A percentile compares a stretch with the other conserved stretches of the same genome.
These are phyloP conservation scores for Epiblema foenella DNA, from an alignment of 2,888 invertebrate genomes.

Conservation along the genomic window DNA sequence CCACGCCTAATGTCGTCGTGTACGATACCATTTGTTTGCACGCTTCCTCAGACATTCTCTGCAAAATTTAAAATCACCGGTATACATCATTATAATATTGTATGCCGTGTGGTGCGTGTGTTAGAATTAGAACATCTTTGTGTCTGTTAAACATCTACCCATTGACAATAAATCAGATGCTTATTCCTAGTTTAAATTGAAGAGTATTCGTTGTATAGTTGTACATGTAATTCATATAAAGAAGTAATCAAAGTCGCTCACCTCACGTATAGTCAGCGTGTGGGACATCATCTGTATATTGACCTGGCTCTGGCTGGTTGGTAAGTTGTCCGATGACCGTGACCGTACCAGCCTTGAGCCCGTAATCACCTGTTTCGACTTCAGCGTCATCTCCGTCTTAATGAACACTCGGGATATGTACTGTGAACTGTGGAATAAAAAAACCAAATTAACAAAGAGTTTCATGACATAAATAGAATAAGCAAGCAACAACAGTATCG, in stretches of 20 bases:
- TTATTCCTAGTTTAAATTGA: neutral
- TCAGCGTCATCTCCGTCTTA: constrained; percentile 97
- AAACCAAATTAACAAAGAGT: neutral
- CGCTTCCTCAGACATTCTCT: constrained; percentile 93
- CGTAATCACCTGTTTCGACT: constrained; percentile 92
- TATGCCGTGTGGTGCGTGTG: constrained; percentile 47
- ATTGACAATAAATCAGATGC: constrained; percentile 8
- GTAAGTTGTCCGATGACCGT: constrained; percentile 94
- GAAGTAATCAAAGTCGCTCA: constrained; percentile 79
- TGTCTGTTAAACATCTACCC: constrained; percentile 45
- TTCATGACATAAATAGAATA: neutral
- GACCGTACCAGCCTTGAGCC: constrained; percentile 92
- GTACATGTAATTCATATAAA: constrained; percentile 4
- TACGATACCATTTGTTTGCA: constrained; percentile 92
- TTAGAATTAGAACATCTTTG: constrained; percentile 48
- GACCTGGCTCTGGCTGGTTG: constrained; percentile 96
- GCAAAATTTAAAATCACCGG: constrained; percentile 87
- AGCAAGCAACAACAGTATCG: neutral
- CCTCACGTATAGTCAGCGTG: constrained; percentile 96
- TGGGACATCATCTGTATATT: constrained; percentile 98
- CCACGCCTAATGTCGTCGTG: constrained; percentile 80
- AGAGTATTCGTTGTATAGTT: constrained; percentile 20
- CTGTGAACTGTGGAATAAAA: constrained; percentile 88
- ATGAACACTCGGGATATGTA: constrained; percentile 97
- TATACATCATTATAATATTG: constrained; percentile 62